Evolutionary conservation across 2,797 vertebrate species (phyloP), one percentile per base, ranked within the genome.

Genomic region (Pygocentrus nattereri): DNA sequence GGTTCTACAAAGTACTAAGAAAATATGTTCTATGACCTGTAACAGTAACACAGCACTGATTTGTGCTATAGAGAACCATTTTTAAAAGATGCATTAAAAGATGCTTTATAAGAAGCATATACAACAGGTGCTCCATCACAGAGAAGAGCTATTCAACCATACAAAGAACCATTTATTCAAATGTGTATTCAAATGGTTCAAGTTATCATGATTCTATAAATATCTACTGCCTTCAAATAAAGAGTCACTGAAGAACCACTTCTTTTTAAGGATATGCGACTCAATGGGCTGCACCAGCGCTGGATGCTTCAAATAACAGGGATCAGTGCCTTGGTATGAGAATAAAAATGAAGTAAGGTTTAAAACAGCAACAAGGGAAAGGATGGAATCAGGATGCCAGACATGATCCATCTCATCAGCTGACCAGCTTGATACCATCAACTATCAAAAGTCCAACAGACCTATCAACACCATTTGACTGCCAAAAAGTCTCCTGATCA

Each of bases 291-390:
- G 50, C 50, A 34, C 19, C 19, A 19, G 15, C 18, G 21, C 19
- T 12, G 25, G 6, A 74, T 47, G n/a, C 61, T 68, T 58, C 38
- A 80, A 68, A 75, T 61, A 52, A 52, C 30, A 70, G 31, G 65
- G 31, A 70, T n/a, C 27, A 31, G 59, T 70, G 41, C n/a, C 18
- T 25, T 50, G 65, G 49, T 41, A 70, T 76, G 69, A 41, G 47
- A 70, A 49, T 54, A 34, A 30, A 70, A 70, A 76, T 81, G 41
- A 81, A 70, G 69, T 47, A 18, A 70, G 38, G 64, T 67, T 81
- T 76, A 70, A 41, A 75, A 76, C 64, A 68, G 69, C 62, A 58
- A 74, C 65, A 59, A 74, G 31, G 44, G 41, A 5, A 61, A 34
- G 25, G 34, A 23, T 31, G 41, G 52, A 54, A 50, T 75, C 72